Conservation (phyloP, 2,888 invertebrate genomes). For the Melipona beecheii region DNA sequence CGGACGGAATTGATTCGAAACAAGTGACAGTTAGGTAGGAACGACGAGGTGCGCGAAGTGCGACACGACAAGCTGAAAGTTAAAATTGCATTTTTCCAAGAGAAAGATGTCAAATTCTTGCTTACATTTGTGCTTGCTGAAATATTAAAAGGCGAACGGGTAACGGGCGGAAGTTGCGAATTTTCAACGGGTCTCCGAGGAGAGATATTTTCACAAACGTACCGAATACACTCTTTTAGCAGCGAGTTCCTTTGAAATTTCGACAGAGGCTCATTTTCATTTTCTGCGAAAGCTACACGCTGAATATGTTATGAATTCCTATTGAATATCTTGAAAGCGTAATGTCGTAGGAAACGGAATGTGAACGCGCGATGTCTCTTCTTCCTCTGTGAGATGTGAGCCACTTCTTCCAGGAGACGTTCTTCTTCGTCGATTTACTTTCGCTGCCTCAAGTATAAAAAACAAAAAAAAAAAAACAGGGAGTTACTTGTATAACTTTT, state of each 20-base stretch:
- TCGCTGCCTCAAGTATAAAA: neutral
- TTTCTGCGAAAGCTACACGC: conserved; percentile 10
- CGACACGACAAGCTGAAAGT: neutral
- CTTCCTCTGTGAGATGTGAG: neutral
- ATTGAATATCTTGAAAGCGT: conserved; percentile 44
- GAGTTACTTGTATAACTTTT: neutral
- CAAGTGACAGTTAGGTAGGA: neutral
- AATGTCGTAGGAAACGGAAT: conserved; percentile 28
- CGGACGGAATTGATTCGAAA: neutral
- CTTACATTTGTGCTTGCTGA: neutral
- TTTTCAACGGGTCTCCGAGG: neutral
- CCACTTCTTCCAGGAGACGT: neutral
- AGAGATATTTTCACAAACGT: conserved; percentile 18
- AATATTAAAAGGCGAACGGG: conserved; percentile 6
- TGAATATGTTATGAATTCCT: conserved; percentile 41
- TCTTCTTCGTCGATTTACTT: neutral
- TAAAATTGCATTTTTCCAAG: conserved; percentile 17
- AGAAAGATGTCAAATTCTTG: neutral
- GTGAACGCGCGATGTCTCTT: conserved; percentile 21
- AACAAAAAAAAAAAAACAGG: neutral
- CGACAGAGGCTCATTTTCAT: conserved; percentile 31
- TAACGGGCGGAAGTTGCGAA: neutral
- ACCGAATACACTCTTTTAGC: neutral
- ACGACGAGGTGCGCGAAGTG: neutral
- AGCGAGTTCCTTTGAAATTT: conserved; percentile 21